Evolutionary conservation across 2,888 invertebrate genomes (phyloP), one percentile per base, ranked within the genome.

Genomic region (Acronicta aceris): DNA sequence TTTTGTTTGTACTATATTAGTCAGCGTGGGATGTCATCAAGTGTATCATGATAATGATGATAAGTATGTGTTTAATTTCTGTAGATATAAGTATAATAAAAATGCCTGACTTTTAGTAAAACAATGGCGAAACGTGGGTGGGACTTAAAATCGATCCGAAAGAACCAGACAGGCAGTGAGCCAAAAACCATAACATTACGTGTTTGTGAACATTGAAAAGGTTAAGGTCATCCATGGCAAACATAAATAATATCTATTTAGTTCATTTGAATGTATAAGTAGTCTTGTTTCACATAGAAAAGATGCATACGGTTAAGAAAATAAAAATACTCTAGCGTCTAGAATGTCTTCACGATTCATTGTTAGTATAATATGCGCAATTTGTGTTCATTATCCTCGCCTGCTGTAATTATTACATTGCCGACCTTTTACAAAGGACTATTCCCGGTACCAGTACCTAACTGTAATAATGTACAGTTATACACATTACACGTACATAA

Each of bases 101-200:
- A 47, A 36, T 17, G 2, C 12, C 17, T 17, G 15, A 41, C 42
- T 10, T 38, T 55, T 58, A 36, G 8, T 15, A 27, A 36, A 56
- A 52, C 36, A 54, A 62, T 43, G 55, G 36, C 40, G 42, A 36
- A 17, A 38, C 7, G 17, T 46, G 43, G 46, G 42, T 12, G 33
- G 40, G 30, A 47, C 41, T 12, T 41, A 57, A 38, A 15, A 76
- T 77, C 67, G 75, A 77, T 77, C 71, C 30, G 48, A 42, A 30
- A 33, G 16, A 13, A 54, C 27, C 30, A 50, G 45, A 15, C 42
- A 50, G 78, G 66, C 76, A 70, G 30, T 33, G 57, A 64, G 76
- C 78, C 78, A 78, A 78, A 63, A 59, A 46, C 60, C 66, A 64
- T 74, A 55, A 27, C 21, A 47, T 60, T 46, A 40, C 42, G 27